A percentile compares a stretch with the other conserved stretches of the same genome.
Conservation (phyloP, 2,888 invertebrate species). For the Epirrhoe alternata region DNA sequence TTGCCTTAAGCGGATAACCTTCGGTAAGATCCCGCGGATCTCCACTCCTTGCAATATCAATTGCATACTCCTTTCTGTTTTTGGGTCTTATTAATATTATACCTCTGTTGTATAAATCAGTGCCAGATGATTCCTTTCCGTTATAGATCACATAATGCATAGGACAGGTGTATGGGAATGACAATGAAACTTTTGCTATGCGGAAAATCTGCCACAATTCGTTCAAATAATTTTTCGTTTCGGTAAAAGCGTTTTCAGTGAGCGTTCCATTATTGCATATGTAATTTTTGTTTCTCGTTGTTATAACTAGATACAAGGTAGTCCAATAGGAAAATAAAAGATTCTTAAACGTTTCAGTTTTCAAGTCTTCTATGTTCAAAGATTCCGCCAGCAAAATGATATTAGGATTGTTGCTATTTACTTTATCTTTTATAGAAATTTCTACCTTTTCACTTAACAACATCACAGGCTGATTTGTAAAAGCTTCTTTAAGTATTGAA, state of each 20-base stretch:
- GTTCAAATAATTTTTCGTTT: slow-evolving; percentile 54
- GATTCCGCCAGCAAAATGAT: slow-evolving; percentile 30
- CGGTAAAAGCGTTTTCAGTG: slow-evolving; percentile 32
- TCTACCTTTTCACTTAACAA: slow-evolving; percentile 25
- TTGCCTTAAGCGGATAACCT: slow-evolving; percentile 56
- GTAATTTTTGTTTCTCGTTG: slow-evolving; percentile 41
- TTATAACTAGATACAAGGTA: slow-evolving; percentile 51
- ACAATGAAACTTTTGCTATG: slow-evolving; percentile 47
- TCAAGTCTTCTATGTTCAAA: slow-evolving; percentile 23
- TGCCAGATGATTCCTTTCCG: slow-evolving; percentile 43
- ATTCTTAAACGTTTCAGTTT: slow-evolving; percentile 13
- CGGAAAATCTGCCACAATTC: slow-evolving; percentile 55
- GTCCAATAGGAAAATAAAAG: slow-evolving; percentile 48
- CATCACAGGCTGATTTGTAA: slow-evolving; percentile 31
- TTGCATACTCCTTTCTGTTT: slow-evolving; percentile 32
- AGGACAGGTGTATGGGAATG: slow-evolving; percentile 58
- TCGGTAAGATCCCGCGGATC: slow-evolving; percentile 43
- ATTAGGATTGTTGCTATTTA: slow-evolving; percentile 20
- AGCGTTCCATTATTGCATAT: slow-evolving; percentile 52
- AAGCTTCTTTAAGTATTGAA: slow-evolving; percentile 26
- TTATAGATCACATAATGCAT: slow-evolving; percentile 49
- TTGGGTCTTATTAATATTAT: slow-evolving; percentile 47
- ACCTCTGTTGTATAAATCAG: slow-evolving; percentile 54
- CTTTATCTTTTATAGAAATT: neutral
- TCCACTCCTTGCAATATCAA: slow-evolving; percentile 35